Conservation (phyloP, 2,113 vertebrate genomes). For the Triplophysa tibetana region DNA sequence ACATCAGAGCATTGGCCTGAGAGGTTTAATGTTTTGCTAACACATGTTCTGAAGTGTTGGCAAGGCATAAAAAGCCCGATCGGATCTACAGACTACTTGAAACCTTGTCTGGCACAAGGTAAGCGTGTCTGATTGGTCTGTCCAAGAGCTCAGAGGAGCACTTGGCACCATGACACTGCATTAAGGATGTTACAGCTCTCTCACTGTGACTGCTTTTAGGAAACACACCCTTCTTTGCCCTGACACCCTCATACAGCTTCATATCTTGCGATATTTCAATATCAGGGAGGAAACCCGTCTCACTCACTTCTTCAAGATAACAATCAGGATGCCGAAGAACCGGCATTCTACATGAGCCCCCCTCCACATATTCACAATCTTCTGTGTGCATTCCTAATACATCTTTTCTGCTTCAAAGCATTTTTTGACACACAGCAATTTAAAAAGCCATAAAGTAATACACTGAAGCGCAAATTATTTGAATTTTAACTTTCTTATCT, state of each 20-base stretch:
- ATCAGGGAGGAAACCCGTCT: slow-evolving; percentile 21
- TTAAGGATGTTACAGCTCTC: slow-evolving; percentile 3
- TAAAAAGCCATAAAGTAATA: neutral
- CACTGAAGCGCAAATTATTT: too few species aligned
- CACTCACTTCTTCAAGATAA: slow-evolving; percentile 18
- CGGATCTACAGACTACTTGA: slow-evolving; percentile 45
- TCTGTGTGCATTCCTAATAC: slow-evolving; percentile 59
- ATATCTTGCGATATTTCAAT: neutral
- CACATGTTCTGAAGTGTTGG: slow-evolving; percentile 62
- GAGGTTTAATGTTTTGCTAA: slow-evolving; percentile 63
- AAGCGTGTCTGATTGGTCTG: slow-evolving; percentile 18
- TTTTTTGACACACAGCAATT: slow-evolving; percentile 55
- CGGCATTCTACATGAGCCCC: neutral
- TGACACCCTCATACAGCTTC: neutral
- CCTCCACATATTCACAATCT: slow-evolving; percentile 53
- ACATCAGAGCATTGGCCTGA: slow-evolving; percentile 39
- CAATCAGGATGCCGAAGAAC: neutral
- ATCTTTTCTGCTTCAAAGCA: slow-evolving; percentile 72
- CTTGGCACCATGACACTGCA: neutral
- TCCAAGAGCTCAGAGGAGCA: neutral
- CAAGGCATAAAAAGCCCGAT: slow-evolving; percentile 44
- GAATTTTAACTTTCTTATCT: neutral
- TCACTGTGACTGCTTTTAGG: neutral
- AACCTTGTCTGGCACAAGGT: slow-evolving; percentile 43
- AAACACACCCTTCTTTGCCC: slow-evolving; percentile 3